Evolutionary conservation across 2,797 vertebrate genomes (phyloP).

Genomic region (Sebastiscus albofasciatus): DNA sequence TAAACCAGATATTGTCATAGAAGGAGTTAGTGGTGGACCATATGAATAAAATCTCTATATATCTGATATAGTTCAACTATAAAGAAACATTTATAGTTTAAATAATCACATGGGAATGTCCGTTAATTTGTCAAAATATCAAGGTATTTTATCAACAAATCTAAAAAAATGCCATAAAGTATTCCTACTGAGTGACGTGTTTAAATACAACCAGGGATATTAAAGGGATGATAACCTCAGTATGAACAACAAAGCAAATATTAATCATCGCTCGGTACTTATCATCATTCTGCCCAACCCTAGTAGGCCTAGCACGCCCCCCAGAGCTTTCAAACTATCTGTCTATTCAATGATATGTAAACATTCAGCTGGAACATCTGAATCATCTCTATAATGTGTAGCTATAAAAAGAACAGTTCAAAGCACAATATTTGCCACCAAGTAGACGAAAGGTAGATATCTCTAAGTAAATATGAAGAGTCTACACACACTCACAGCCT

Average conservation of each 20-base stretch:
- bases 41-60: neutral
- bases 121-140: neutral
- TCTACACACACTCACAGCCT: neutral
- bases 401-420: neutral
- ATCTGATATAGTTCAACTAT: neutral
- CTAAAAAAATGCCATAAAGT: neutral
- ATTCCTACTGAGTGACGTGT: neutral
- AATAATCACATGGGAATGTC: neutral
- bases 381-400: neutral
- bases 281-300: neutral
- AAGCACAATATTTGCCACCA: neutral
- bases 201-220: neutral
- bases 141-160: neutral
- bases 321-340: no score
- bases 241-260: neutral
- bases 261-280: neutral
- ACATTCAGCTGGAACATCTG: neutral
- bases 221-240: neutral
- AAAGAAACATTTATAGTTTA: neutral
- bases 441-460: neutral
- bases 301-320: no score
- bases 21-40: neutral
- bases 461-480: neutral
- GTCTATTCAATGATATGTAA: neutral
- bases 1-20: neutral